Conservation (phyloP, 2,113 vertebrate species). For the Tragelaphus strepsiceros region DNA sequence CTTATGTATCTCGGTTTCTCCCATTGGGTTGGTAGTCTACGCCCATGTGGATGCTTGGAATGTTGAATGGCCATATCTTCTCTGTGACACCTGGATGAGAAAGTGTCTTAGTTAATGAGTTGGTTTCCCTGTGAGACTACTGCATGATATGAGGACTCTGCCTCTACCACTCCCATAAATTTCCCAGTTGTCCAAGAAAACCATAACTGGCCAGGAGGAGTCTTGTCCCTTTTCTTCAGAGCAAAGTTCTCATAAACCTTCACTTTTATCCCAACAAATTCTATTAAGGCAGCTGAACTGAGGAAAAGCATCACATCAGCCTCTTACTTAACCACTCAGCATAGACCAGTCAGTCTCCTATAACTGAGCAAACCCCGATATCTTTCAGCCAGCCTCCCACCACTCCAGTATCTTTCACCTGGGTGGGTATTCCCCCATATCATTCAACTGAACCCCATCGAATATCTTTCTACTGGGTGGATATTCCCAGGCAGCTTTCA, state of each 20-base stretch:
- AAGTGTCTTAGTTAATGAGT: neutral
- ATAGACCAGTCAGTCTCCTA: neutral
- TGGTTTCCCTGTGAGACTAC: neutral
- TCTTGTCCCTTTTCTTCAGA: neutral
- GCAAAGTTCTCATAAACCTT: neutral
- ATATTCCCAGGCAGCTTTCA: neutral
- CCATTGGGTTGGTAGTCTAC: neutral
- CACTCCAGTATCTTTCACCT: neutral
- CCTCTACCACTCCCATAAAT: neutral
- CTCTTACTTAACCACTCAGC: neutral
- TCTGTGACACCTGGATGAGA: neutral
- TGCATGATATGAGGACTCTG: neutral
- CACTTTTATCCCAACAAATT: neutral
- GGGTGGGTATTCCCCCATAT: neutral
- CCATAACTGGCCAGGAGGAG: neutral
- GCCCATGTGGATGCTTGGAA: neutral
- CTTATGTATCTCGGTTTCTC: neutral
- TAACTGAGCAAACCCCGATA: neutral
- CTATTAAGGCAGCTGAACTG: neutral
- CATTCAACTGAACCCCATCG: neutral
- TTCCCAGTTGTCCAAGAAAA: neutral
- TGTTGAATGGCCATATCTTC: neutral
- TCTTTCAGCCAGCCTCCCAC: neutral
- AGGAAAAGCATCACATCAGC: neutral
- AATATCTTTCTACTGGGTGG: neutral